phyloP scores from a whole-genome alignment of 2,113 vertebrate genomes.

The Cheirogaleus medius region DNA sequence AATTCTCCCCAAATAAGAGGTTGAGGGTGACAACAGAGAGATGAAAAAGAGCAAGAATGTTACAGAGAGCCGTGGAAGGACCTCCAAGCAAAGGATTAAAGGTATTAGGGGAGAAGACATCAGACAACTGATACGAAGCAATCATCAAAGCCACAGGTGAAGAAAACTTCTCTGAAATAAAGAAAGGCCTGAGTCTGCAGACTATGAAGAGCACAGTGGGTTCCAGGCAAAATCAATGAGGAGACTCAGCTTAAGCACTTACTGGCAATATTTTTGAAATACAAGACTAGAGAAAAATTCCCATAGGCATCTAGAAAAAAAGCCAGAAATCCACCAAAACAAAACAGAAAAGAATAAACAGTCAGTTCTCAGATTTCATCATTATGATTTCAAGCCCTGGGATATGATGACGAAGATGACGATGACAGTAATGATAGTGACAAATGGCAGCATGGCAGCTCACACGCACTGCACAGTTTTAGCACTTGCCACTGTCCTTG shows the following conservation, averaged over 20 bases:
- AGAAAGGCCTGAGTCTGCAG: background rate
- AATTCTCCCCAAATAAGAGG: background rate
- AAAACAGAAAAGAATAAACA: background rate
- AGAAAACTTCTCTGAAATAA: conserved; percentile 8
- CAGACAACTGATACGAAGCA: background rate
- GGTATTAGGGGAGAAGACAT: background rate
- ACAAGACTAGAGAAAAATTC: background rate
- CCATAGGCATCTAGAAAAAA: background rate
- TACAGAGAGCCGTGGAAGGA: background rate
- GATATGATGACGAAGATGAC: background rate
- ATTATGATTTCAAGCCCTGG: background rate
- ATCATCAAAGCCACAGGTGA: background rate
- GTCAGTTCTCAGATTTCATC: background rate
- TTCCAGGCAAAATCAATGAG: background rate
- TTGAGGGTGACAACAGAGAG: background rate
- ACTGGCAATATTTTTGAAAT: background rate
- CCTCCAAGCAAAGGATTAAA: background rate
- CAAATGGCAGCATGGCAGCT: background rate
- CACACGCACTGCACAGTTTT: rapidly evolving
- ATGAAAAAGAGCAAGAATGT: background rate
- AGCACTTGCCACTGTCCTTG: background rate
- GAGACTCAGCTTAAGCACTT: background rate
- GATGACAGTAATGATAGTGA: background rate
- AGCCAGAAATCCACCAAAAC: background rate
- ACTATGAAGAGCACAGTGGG: background rate